Evolutionary conservation across 2,113 vertebrate genomes (phyloP).

Genomic region (Leptobrachium leishanense): DNA sequence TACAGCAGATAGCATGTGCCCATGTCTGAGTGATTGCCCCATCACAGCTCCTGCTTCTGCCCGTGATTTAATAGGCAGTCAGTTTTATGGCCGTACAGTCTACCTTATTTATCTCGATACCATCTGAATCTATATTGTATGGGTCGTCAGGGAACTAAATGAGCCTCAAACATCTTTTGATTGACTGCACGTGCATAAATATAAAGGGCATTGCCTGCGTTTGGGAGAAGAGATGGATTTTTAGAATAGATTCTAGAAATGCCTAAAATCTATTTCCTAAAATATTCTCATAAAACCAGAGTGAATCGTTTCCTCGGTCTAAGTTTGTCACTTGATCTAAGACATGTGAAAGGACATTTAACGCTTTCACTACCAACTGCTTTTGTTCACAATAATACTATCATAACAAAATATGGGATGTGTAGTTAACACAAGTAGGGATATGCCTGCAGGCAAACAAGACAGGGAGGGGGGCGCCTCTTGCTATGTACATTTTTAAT

Average conservation of each 20-base stretch:
- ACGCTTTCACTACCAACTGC: too few relatives aligned
- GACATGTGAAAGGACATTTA: background rate
- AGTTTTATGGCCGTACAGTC: slow-evolving; percentile 15
- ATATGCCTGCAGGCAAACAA: too few relatives aligned
- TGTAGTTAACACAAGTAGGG: too few relatives aligned
- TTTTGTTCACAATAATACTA: too few relatives aligned
- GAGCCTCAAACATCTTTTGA: slow-evolving; percentile 24
- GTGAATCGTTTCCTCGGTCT: background rate
- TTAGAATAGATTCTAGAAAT: background rate
- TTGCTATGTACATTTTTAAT: too few relatives aligned
- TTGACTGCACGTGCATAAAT: slow-evolving; percentile 43
- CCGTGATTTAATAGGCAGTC: slow-evolving; percentile 6
- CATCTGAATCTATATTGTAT: slow-evolving; percentile 15
- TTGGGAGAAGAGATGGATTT: background rate
- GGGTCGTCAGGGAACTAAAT: slow-evolving; percentile 26
- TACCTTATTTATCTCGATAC: slow-evolving; percentile 30
- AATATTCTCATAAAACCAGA: slow-evolving; percentile 4
- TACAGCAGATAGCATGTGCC: background rate
- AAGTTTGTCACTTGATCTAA: background rate
- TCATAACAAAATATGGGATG: too few relatives aligned
- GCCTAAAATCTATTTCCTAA: slow-evolving; percentile 37
- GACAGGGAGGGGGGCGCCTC: too few relatives aligned
- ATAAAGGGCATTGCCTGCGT: background rate
- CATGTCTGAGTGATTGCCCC: slow-evolving; percentile 24
- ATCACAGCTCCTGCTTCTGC: slow-evolving; percentile 9